These are phyloP conservation scores for Chionodraco myersi DNA, from an alignment of 2,113 vertebrate genomes.

Conservation along the genomic window DNA sequence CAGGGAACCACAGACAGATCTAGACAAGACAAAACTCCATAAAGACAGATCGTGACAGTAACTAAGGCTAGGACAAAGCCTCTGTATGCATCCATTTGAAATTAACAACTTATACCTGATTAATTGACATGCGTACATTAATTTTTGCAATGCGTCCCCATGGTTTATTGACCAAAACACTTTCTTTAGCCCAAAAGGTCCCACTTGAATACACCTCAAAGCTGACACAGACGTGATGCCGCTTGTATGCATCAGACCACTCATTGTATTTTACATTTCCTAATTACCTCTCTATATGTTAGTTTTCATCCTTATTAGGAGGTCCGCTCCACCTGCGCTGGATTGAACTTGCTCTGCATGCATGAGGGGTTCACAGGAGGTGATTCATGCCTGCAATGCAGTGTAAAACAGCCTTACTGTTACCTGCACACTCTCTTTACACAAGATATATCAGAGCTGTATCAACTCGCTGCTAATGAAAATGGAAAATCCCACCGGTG, in stretches of 20 bases:
- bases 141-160: neutral
- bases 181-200: neutral
- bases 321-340: neutral
- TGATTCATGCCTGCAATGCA: neutral
- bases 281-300: neutral
- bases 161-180: neutral
- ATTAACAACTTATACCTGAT: slow-evolving; percentile 2
- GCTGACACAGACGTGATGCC: neutral
- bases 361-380: slow-evolving; percentile 1
- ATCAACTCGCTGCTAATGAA: neutral
- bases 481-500: neutral
- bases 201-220: neutral
- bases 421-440: neutral
- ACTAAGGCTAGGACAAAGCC: neutral
- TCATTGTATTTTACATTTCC: neutral
- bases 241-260: neutral
- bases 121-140: neutral
- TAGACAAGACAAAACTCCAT: no score
- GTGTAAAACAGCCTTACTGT: neutral
- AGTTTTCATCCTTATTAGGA: neutral
- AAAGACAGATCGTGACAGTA: no score
- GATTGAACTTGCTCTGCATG: neutral
- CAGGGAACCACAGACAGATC: no score
- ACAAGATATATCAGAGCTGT: neutral
- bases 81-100: neutral